Conservation (phyloP, 2,113 vertebrate species). For the Oostethus manadensis region DNA sequence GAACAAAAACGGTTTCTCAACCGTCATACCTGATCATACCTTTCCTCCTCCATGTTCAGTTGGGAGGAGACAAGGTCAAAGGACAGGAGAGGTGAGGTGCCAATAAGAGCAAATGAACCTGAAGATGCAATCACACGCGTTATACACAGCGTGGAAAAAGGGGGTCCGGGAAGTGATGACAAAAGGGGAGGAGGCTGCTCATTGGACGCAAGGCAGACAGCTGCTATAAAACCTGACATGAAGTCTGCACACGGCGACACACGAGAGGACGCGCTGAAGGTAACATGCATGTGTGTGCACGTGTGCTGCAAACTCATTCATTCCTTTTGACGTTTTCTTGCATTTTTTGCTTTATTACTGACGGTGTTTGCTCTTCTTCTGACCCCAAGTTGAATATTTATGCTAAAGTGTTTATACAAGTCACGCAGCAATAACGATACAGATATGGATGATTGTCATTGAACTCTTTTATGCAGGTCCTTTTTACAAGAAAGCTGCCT, state of each 20-base stretch:
- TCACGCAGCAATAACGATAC: too few relatives aligned
- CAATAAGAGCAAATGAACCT: conserved; percentile 37
- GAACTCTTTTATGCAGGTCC: too few relatives aligned
- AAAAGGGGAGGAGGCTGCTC: conserved; percentile 23
- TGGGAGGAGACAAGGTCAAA: neutral
- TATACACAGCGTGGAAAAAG: conserved; percentile 15
- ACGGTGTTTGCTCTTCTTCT: neutral
- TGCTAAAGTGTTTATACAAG: too few relatives aligned
- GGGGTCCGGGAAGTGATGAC: conserved; percentile 39
- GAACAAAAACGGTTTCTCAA: too few relatives aligned
- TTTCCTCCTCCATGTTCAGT: neutral
- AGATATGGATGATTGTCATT: too few relatives aligned
- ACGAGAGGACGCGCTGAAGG: conserved; percentile 34
- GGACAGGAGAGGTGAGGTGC: conserved; percentile 1
- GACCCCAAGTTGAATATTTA: neutral
- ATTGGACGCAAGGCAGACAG: conserved; percentile 42
- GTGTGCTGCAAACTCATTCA: neutral
- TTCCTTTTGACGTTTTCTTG: neutral
- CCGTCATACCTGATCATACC: too few relatives aligned
- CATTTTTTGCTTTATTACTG: neutral
- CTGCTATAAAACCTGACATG: conserved; percentile 54
- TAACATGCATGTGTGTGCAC: conserved; percentile 13
- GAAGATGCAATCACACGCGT: conserved; percentile 24
- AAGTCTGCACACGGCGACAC: conserved; percentile 29
- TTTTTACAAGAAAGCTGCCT: too few relatives aligned